Evolutionary conservation across 2,113 vertebrate species (phyloP), one percentile per base, ranked within the genome.

Genomic region (Anarhynchus alexandrinus): DNA sequence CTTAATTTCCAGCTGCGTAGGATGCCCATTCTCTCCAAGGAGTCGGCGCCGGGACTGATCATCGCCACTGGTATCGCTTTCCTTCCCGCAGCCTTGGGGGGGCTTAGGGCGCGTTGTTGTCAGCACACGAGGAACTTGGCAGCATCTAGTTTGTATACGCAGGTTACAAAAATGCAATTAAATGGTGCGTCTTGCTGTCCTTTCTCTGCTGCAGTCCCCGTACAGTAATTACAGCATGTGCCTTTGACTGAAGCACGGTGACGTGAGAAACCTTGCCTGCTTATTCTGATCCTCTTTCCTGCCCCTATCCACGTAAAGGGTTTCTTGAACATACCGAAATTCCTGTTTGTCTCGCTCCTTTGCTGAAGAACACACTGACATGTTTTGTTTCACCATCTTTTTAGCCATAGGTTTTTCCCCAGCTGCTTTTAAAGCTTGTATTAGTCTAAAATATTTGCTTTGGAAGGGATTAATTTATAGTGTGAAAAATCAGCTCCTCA

Each of bases 21-120:
- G 93, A 99, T 99, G 98, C 99, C 99, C 94, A 99, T 99, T 72
- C 96, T 99, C 51, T 99, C 99, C 96, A 99, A 99, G 98, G 99
- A 99, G 94, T 99, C 99, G 0, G 99, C 99, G 0, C 99, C 99
- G 0, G 99, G 99, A 38, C 98, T 99, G 94, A 99, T 99, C 94
- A 98, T 99, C 40, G 99, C 99, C 87, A 99, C 99, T 6, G 99
- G 99, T 99, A 95, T 83, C 13, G 2, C 59, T 64, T 47, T 45
- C 57, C 73, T 67, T 29, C 52, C 58, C 4, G 2, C 42, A 40
- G 43, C 27, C 8, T 1, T 2, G 1, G 1, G 0, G 21, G 59
- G 83, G 29, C 55, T 55, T 8, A 36, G 59, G 54, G 36, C 6
- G 1, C 4, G 2, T 2, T 36, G 69, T 27, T 70, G 52, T n/a